Conservation (phyloP, 2,797 vertebrate genomes). For the Cheirogaleus major region DNA sequence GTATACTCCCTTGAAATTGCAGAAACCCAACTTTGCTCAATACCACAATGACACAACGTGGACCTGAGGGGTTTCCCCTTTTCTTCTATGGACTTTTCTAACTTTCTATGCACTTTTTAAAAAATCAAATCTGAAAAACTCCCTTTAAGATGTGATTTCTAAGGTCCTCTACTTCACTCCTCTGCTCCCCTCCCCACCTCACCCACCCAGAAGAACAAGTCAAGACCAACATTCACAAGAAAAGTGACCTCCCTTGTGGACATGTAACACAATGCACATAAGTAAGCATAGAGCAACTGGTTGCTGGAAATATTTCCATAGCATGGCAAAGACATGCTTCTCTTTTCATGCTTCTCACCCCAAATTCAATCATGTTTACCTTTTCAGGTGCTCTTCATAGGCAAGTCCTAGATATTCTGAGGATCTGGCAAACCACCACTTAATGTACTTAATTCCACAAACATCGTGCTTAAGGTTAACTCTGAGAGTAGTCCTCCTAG, state of each 20-base stretch:
- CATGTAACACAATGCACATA: neutral
- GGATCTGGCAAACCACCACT: neutral
- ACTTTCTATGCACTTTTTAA: constrained; percentile 14
- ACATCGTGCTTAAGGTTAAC: neutral
- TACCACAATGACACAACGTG: constrained; percentile 5
- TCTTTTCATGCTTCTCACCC: neutral
- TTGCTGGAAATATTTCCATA: neutral
- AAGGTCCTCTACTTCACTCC: neutral
- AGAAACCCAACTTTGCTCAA: constrained; percentile 62
- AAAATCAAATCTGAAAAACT: neutral
- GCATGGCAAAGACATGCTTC: neutral
- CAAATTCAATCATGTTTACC: neutral
- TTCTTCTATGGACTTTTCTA: neutral
- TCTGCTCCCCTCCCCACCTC: neutral
- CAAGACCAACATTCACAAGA: neutral
- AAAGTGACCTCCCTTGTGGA: neutral
- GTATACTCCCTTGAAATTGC: neutral
- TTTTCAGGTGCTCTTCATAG: neutral
- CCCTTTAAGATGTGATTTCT: neutral
- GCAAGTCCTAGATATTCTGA: neutral
- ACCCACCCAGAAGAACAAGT: neutral
- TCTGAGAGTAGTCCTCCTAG: neutral
- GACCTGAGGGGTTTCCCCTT: constrained; percentile 41
- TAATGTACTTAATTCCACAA: neutral
- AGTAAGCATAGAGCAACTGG: neutral